phyloP scores from a whole-genome alignment of 35 echinoderm and acorn worm genomes.

The Apostichopus californicus region DNA sequence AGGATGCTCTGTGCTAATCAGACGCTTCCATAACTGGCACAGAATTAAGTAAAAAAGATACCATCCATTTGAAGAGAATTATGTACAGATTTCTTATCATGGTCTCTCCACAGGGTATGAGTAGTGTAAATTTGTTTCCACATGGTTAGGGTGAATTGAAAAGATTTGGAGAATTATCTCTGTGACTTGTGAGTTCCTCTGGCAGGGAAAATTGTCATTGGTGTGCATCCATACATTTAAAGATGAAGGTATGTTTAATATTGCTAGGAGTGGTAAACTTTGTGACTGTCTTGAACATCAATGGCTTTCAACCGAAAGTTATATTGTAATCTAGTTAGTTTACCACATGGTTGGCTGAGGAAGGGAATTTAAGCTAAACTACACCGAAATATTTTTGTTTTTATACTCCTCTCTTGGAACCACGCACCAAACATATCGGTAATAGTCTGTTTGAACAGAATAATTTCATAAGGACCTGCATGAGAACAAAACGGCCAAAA shows the following conservation, averaged over 20 bases:
- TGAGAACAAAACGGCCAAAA: background rate
- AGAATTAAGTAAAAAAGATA: too few species aligned
- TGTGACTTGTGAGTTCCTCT: background rate
- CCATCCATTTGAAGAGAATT: background rate
- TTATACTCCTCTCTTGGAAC: too few species aligned
- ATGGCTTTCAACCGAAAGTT: too few species aligned
- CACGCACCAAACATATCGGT: too few species aligned
- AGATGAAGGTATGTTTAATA: background rate
- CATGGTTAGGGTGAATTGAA: slow-evolving; percentile 32
- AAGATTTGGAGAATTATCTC: slow-evolving; percentile 21
- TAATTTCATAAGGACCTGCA: too few species aligned
- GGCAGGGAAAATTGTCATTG: background rate
- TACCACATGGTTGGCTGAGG: background rate
- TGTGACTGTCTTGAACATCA: background rate
- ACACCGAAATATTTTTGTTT: too few species aligned
- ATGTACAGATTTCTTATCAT: slow-evolving; percentile 1
- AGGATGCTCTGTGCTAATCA: too few species aligned
- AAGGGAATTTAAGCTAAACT: background rate
- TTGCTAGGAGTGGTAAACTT: background rate
- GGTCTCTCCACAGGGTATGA: slow-evolving; percentile 17
- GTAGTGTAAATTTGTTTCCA: background rate
- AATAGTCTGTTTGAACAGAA: too few species aligned
- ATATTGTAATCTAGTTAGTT: too few species aligned
- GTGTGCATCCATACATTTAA: background rate
- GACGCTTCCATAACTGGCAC: too few species aligned